Conservation (phyloP, 2,113 vertebrate genomes). For the Vimba vimba region DNA sequence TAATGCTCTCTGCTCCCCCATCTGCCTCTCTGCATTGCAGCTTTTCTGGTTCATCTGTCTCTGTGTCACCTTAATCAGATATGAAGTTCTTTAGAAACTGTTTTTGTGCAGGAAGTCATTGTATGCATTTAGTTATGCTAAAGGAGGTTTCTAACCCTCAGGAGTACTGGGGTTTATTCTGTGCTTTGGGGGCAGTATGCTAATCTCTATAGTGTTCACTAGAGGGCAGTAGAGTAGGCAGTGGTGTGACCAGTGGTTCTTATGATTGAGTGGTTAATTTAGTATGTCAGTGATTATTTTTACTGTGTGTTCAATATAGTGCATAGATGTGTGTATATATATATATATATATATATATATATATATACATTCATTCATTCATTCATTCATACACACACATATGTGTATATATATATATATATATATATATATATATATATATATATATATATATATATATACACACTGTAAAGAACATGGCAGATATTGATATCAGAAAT, state of each 20-base stretch:
- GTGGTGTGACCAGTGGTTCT: not conserved
- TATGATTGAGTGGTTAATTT: conserved; percentile 14
- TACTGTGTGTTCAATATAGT: not conserved
- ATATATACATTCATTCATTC: too few relatives aligned
- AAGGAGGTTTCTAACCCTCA: not conserved
- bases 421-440: too few relatives aligned
- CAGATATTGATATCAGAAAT: too few relatives aligned
- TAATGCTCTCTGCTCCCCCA: conserved; percentile 33
- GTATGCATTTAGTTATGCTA: conserved; percentile 22
- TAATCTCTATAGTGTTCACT: conserved; percentile 35
- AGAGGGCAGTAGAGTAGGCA: conserved; percentile 52
- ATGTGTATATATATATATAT: too few relatives aligned
- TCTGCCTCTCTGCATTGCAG: conserved; percentile 30
- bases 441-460: too few relatives aligned
- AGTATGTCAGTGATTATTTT: conserved; percentile 8
- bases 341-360: too few relatives aligned
- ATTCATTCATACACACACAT: too few relatives aligned
- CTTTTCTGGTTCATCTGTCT: conserved; percentile 16
- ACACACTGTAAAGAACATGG: too few relatives aligned
- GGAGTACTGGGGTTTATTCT: not conserved
- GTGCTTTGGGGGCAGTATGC: not conserved
- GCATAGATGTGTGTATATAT: too few relatives aligned
- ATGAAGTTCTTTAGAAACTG: conserved; percentile 1
- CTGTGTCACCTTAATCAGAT: conserved; percentile 1
- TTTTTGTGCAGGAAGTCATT: not conserved